Evolutionary conservation across 2,113 vertebrate species (phyloP), one percentile per base, ranked within the genome.

Genomic region (Cervus canadensis): DNA sequence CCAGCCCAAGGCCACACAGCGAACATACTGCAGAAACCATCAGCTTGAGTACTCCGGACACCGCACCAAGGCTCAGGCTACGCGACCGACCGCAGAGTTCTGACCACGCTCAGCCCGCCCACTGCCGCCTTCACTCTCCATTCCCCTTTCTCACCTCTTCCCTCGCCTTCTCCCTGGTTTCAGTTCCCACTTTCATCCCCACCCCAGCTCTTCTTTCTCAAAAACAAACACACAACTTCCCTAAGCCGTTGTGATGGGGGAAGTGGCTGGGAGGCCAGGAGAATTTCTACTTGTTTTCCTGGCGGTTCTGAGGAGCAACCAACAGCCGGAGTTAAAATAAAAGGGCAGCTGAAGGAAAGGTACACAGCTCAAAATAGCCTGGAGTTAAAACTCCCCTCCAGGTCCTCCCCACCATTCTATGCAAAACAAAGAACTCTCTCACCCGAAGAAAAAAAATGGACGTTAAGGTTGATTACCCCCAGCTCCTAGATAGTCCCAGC

Each of bases 61-160:
- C 33, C 2, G 1, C 15, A 21, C 15, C 5, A 14, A 67, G 28
- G 30, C 40, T 54, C 43, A 1, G 48, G 10, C 91, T 26, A 50
- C 1, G 1, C 12, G 12, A 50, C 12, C 48, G 57, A 19, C 26
- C 26, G 5, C 13, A n/a, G 10, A 0, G 6, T 4, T 62, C 60
- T 11, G 7, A 12, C 50, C 26, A 6, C 1, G 1, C 48, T 59
- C 54, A 2, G 16, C 87, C 30, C 7, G 0, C 28, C 33, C 45
- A 0, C 33, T 6, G 0, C 26, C 54, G 17, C 21, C 10, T 15
- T 52, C 26, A 0, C 79, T 40, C 71, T 54, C 82, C 30, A 19
- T 71, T 76, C 91, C 82, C 60, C 36, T 78, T 79, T 84, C 19
- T 14, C n/a, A 12, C 54, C 79, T 50, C 76, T 86, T 57, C 87